Base-by-base conservation (phyloP, 2,113 vertebrate species). In the Mastomys natalensis region DNA sequence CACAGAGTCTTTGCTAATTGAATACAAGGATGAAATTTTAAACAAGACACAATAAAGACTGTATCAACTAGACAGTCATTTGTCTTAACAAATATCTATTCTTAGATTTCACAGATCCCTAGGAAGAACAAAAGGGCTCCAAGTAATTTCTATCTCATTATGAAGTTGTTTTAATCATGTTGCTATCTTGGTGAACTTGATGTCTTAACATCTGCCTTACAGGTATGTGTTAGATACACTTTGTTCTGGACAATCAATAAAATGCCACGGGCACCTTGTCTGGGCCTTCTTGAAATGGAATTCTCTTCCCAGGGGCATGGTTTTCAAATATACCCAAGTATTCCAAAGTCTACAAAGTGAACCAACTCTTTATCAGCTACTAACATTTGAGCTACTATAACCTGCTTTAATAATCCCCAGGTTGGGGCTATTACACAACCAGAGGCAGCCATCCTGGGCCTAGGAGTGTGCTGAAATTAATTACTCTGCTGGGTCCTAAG, bases 61-160 rank as follows among this genome's bases (percentile, higher is more conserved):
- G 10, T 1, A 62, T 5, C 45, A 84, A 60, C 13, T n/a, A 60
- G 45, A 58, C 4, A 85, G 29, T 21, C 64, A 82, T 72, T 90
- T 72, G 43, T 1, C n/a, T 60, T 84, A 73, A 89, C 21, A 87
- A 87, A 45, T 68, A 89, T 22, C 15, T 81, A 24, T 48, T 86
- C 51, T 58, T 86, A 78, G 85, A 96, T 90, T 70, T 34, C 45
- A 91, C n/a, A 58, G 13, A 43, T 91, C 78, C 26, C 51, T 89
- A 92, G 58, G 64, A 91, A 86, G 37, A 34, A 2, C 45, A 86
- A 84, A 91, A 22, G 45, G 24, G 7, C 19, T 90, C 10, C 76
- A 80, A 78, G 66, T n/a, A 45, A 86, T 58, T 77, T 82, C 29
- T 12, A 53, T 74, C 29, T 92, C 51, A 64, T 70, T 78, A 37